These are phyloP conservation scores for Acrocephalus arundinaceus DNA, from an alignment of 2,113 vertebrate genomes.

Conservation along the genomic window DNA sequence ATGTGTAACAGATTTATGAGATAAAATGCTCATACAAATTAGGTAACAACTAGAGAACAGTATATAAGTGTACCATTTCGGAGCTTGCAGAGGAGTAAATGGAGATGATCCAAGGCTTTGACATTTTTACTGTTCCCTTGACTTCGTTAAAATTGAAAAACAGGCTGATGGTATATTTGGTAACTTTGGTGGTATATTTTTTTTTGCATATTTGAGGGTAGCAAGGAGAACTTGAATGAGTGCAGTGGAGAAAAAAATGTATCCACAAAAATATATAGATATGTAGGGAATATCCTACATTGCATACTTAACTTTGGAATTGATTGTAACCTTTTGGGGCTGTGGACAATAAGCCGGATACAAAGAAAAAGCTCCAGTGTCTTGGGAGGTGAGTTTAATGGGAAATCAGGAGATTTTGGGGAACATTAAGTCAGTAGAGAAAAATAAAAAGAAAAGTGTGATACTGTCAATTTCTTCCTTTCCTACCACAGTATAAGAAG, in stretches of 20 bases:
- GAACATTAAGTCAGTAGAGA: background rate
- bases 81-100: constrained; percentile 24
- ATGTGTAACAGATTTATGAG: background rate
- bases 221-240: background rate
- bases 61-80: background rate
- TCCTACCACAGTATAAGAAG: background rate
- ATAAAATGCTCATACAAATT: background rate
- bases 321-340: background rate
- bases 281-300: background rate
- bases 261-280: background rate
- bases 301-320: background rate
- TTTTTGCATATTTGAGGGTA: background rate
- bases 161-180: background rate
- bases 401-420: background rate
- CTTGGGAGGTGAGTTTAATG: background rate
- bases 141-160: background rate
- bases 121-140: constrained; percentile 27
- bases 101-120: constrained; percentile 26
- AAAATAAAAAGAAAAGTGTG: background rate
- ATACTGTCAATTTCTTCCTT: background rate
- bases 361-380: background rate
- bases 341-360: background rate
- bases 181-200: background rate
- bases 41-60: background rate
- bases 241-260: background rate